These are phyloP conservation scores for Adelosebastes latens DNA, from an alignment of 2,797 vertebrate genomes.

Conservation along the genomic window DNA sequence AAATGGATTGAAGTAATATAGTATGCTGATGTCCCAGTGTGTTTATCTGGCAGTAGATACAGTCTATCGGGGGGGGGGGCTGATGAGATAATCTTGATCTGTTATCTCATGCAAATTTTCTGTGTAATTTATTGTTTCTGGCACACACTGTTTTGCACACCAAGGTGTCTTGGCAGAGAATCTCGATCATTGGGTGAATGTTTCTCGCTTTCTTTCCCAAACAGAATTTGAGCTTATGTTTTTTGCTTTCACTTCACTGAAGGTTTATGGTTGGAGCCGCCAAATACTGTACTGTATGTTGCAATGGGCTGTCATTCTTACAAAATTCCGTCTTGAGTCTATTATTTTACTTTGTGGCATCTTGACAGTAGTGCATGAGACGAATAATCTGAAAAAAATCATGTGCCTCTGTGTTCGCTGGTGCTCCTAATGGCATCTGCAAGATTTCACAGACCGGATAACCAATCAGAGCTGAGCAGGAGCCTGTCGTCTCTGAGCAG, in stretches of 20 bases:
- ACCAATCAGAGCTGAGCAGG: too few species aligned
- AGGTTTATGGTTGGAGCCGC: background rate
- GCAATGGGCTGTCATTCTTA: background rate
- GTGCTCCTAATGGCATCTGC: too few species aligned
- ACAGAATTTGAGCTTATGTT: background rate
- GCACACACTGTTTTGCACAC: background rate
- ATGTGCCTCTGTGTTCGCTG: too few species aligned
- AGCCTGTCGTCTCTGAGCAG: too few species aligned
- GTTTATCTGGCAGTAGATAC: constrained; percentile 17
- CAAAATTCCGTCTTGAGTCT: background rate
- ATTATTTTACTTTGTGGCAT: background rate
- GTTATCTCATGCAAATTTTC: constrained; percentile 31
- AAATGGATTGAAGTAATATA: background rate
- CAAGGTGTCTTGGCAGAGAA: constrained; percentile 19
- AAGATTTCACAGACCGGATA: too few species aligned
- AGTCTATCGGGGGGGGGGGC: background rate
- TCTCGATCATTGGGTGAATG: background rate
- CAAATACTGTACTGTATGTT: background rate
- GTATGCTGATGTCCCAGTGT: background rate
- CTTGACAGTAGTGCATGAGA: too few species aligned
- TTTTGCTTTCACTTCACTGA: constrained; percentile 1
- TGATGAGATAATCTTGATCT: constrained; percentile 40
- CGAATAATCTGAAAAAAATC: too few species aligned
- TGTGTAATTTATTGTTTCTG: constrained; percentile 34
- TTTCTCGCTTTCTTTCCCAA: constrained; percentile 8